Conservation (phyloP, 2,113 vertebrate species). For the Pangasianodon hypophthalmus region DNA sequence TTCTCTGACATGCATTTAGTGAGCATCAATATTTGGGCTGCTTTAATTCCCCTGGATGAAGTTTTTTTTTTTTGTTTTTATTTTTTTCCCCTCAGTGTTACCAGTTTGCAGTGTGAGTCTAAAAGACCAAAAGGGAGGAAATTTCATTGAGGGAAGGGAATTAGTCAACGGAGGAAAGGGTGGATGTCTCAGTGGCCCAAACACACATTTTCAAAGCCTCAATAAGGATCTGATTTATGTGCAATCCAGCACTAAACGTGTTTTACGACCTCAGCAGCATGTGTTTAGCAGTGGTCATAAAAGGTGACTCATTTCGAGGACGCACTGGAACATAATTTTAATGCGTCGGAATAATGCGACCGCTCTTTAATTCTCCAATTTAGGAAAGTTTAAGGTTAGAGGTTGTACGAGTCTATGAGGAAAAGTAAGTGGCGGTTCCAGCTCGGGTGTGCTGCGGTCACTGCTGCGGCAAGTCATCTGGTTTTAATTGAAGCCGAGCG, state of each 20-base stretch:
- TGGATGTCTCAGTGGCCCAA: neutral
- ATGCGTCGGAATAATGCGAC: constrained; percentile 57
- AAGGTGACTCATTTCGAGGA: constrained; percentile 31
- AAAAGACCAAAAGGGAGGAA: neutral
- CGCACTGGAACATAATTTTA: constrained; percentile 61
- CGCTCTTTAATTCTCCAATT: constrained; percentile 54
- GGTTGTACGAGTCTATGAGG: constrained; percentile 13
- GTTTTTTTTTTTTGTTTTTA: neutral
- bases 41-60: constrained; percentile 36
- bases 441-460: constrained; percentile 44
- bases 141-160: neutral
- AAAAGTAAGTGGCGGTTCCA: constrained; percentile 25
- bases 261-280: constrained; percentile 59
- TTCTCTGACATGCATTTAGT: constrained; percentile 73
- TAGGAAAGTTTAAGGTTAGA: constrained; percentile 38
- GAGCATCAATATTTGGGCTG: constrained; percentile 72
- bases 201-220: constrained; percentile 52
- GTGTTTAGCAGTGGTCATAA: constrained; percentile 43
- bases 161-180: neutral
- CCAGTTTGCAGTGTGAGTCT: neutral
- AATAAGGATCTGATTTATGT: constrained; percentile 67
- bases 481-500: constrained; percentile 33
- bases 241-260: constrained; percentile 57
- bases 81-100: neutral
- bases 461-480: constrained; percentile 42